A percentile compares a stretch with the other conserved stretches of the same genome.
Evolutionary conservation across 2,888 invertebrate species (phyloP).

Genomic region (Pammene aurita): DNA sequence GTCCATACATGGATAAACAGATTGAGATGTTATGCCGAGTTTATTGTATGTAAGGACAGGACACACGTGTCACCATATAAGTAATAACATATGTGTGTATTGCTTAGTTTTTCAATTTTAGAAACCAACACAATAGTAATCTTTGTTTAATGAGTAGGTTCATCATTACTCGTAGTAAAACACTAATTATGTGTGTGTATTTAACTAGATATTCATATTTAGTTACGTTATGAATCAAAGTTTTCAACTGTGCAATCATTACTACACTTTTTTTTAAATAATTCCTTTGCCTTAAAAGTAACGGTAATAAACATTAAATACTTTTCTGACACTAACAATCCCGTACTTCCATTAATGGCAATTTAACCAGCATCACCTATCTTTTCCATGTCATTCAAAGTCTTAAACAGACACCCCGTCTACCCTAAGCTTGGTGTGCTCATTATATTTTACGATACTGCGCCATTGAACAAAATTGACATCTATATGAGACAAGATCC

Average conservation of each 20-base stretch:
- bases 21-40: conserved; percentile 51
- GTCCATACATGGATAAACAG: conserved; percentile 53
- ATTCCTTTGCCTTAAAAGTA: too few relatives aligned
- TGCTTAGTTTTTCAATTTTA: not conserved
- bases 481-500: conserved; percentile 63
- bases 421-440: conserved; percentile 42
- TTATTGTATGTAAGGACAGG: conserved; percentile 43
- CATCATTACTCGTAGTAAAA: too few relatives aligned
- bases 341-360: not conserved
- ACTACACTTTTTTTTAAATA: too few relatives aligned
- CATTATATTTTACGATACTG: conserved; percentile 76
- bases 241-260: too few relatives aligned
- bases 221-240: too few relatives aligned
- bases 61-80: conserved; percentile 30
- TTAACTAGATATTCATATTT: too few relatives aligned
- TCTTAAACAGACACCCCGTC: conserved; percentile 33
- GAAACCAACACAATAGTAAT: not conserved
- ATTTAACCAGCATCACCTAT: conserved; percentile 18
- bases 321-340: too few relatives aligned
- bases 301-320: too few relatives aligned
- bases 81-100: not conserved
- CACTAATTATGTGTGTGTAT: too few relatives aligned
- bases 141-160: not conserved
- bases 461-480: conserved; percentile 73
- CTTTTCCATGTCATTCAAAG: conserved; percentile 21